Conservation (phyloP, 2,888 invertebrate species). For the Acanthoscelides obtectus region DNA sequence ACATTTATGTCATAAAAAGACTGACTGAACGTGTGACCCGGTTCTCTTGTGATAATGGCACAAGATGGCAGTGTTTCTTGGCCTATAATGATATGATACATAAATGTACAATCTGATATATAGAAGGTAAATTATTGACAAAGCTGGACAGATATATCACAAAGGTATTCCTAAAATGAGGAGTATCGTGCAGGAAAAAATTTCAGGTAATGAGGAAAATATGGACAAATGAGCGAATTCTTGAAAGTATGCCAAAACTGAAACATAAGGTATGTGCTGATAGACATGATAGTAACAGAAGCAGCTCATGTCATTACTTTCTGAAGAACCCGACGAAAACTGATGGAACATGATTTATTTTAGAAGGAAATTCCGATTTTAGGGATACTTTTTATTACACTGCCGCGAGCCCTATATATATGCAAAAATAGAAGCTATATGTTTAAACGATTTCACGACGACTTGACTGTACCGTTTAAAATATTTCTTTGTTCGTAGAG, state of each 20-base stretch:
- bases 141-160: not conserved
- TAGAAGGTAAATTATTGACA: constrained; percentile 38
- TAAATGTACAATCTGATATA: constrained; percentile 46
- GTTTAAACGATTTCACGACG: not conserved
- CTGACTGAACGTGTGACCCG: not conserved
- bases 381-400: not conserved
- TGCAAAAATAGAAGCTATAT: not conserved
- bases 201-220: too few relatives aligned
- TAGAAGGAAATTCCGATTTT: too few relatives aligned
- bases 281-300: too few relatives aligned
- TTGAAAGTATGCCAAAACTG: too few relatives aligned
- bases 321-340: too few relatives aligned
- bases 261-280: too few relatives aligned
- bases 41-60: constrained; percentile 32
- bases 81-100: constrained; percentile 45
- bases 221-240: too few relatives aligned
- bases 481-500: not conserved
- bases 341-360: too few relatives aligned
- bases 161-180: not conserved
- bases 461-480: not conserved
- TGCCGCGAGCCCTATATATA: not conserved
- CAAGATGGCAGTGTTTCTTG: constrained; percentile 37
- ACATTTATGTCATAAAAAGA: too few relatives aligned
- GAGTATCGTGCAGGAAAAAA: too few relatives aligned
- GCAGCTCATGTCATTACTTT: too few relatives aligned